Evolutionary conservation across 2,888 invertebrate genomes (phyloP), one percentile per base, ranked within the genome.

Genomic region (Tetragonisca angustula): DNA sequence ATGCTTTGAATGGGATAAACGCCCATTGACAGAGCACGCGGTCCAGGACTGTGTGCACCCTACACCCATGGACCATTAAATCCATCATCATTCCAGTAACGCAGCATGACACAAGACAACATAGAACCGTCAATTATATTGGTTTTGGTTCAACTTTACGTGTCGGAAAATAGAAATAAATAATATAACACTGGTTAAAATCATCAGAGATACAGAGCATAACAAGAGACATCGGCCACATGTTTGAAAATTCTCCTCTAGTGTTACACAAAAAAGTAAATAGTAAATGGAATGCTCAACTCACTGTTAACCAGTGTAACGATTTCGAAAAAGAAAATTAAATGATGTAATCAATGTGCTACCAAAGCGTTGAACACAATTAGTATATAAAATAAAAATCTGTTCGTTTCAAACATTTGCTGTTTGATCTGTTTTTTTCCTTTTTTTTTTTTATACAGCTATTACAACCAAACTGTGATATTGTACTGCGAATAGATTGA

Each of bases 21-120:
- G 94, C 98, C 98, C 97, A 98, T 97, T 93, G 98, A 97, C 93
- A 97, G 97, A 95, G 97, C 97, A 95, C 98, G 97, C 95, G 98
- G 97, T 95, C 97, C 98, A 95, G 98, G 98, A 95, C 98, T 98
- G 95, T 97, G 97, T 94, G 97, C 97, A 95, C 98, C 98, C 98
- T 98, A 93, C 95, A 84, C 87, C 95, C 95, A 95, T 95, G 95
- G 95, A 95, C 95, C 94, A 92, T 91, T 90, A 95, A 95, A 95
- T 88, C 90, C 92, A 87, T 89, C 90, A 87, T 92, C 87, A 90
- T 91, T 95, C 95, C 93, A 91, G 91, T 91, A 95, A 95, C 95
- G 96, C 96, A 95, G 95, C 95, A 95, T 94, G 94, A 95, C 95
- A 93, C 91, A 94, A 94, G 95, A 94, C 93, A 94, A 95, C 95